These are phyloP conservation scores for Drosophila neoperkinsi DNA, from an alignment of 2,888 invertebrate genomes.

Conservation along the genomic window DNA sequence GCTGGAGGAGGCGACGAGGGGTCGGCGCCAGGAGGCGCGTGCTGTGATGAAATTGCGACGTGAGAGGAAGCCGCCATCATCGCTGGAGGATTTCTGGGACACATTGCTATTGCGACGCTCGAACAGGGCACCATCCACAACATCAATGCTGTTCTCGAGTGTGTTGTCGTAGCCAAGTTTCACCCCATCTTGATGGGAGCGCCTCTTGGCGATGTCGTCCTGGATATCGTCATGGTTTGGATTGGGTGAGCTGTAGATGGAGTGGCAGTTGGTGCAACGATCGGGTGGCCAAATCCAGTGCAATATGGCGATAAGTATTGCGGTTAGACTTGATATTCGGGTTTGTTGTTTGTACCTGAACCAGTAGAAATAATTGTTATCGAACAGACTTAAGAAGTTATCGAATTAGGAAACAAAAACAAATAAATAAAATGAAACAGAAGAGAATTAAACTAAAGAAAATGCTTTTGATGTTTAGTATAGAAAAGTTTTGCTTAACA, in stretches of 20 bases:
- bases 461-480: constrained; percentile 17
- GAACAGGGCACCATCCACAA: constrained; percentile 63
- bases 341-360: constrained; percentile 95
- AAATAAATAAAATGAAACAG: constrained; percentile 8
- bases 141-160: constrained; percentile 55
- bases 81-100: constrained; percentile 88
- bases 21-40: constrained; percentile 88
- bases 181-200: constrained; percentile 72
- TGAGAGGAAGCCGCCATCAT: constrained; percentile 94
- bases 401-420: constrained; percentile 1
- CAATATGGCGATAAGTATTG: constrained; percentile 88
- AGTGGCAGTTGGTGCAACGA: constrained; percentile 87
- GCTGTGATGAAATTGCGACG: constrained; percentile 86
- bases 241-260: constrained; percentile 84
- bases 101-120: constrained; percentile 87
- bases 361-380: neutral
- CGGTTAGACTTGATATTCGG: constrained; percentile 96
- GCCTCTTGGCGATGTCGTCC: constrained; percentile 71
- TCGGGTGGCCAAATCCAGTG: constrained; percentile 92
- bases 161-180: constrained; percentile 80
- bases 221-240: constrained; percentile 79
- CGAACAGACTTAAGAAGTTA: neutral
- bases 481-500: constrained; percentile 85
- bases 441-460: constrained; percentile 4
- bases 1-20: constrained; percentile 88